Base-by-base conservation (phyloP, 1,140 invertebrate species). In the Galleria mellonella region DNA sequence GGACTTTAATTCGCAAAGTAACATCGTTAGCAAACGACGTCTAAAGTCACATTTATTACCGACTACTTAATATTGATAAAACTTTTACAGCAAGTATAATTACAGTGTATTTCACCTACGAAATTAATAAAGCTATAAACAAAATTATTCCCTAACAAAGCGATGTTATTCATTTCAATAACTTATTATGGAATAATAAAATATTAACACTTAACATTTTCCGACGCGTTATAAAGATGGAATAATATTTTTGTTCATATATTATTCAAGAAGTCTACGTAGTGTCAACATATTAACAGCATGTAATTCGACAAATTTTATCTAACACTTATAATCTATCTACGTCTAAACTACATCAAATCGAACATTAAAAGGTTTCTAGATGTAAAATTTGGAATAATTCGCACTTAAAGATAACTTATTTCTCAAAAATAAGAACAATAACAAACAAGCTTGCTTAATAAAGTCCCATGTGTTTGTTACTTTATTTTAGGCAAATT, bases 41-140 rank as follows among this genome's bases (percentile, higher is more conserved):
- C 66, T 79, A 82, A 62, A 82, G 81, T 84, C 81, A 84, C 81
- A 84, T 84, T 84, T 82, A 84, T 84, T 84, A 84, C 53, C 38
- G 29, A 52, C 56, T 62, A 73, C 47, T 51, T 52, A 65, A 51
- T 67, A 64, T 67, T 41, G 45, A 65, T 69, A 57, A 61, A 67
- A 60, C 54, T 57, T 71, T 55, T 45, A 58, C 44, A 56, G 48
- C 47, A 69, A 64, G 55, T 60, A 44, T 51, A 60, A 49, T 47
- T 44, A 55, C 32, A 36, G 23, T 17, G 15, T 40, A 44, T 14
- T 23, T 38, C 14, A 12, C 31, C 41, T 39, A 39, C 27, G 7
- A 40, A 40, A 7, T n/a, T 29, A 46, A 32, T 47, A 37, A 48
- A 47, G 43, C 23, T 52, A 49, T 39, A 37, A 37, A 37, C 35